A percentile compares a stretch with the other conserved stretches of the same genome.
These are phyloP conservation scores for Anastrepha obliqua DNA, from an alignment of 1,140 invertebrate genomes.

Conservation along the genomic window DNA sequence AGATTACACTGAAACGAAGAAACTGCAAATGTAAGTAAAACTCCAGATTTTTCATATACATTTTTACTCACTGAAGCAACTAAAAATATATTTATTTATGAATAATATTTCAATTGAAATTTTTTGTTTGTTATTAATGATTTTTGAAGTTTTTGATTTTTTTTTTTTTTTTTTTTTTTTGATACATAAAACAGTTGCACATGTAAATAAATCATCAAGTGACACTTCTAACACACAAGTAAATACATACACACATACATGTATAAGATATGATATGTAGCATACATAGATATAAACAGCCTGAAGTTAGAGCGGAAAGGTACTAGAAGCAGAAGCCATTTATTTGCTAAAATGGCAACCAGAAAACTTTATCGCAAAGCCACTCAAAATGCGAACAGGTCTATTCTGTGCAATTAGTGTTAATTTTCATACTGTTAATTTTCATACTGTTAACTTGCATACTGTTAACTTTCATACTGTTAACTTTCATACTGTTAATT, in stretches of 20 bases:
- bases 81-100: neutral
- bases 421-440: too few species aligned
- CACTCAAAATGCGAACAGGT: too few species aligned
- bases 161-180: neutral
- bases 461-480: too few species aligned
- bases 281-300: too few species aligned
- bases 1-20: constrained; percentile 55
- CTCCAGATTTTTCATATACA: constrained; percentile 32
- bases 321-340: too few species aligned
- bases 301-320: too few species aligned
- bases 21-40: constrained; percentile 55
- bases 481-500: too few species aligned
- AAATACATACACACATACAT: neutral
- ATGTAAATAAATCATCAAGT: neutral
- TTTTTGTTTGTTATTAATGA: neutral
- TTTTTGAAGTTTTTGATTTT: neutral
- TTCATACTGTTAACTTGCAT: too few species aligned
- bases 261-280: neutral
- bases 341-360: too few species aligned
- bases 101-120: neutral
- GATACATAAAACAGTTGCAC: neutral
- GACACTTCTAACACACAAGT: neutral
- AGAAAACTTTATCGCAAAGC: too few species aligned
- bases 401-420: too few species aligned
- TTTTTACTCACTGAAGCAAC: neutral